Percentiles rank a stretch among this genome's conserved stretches.
phyloP scores from a whole-genome alignment of 2,113 vertebrate genomes.

The Verasper variegatus region DNA sequence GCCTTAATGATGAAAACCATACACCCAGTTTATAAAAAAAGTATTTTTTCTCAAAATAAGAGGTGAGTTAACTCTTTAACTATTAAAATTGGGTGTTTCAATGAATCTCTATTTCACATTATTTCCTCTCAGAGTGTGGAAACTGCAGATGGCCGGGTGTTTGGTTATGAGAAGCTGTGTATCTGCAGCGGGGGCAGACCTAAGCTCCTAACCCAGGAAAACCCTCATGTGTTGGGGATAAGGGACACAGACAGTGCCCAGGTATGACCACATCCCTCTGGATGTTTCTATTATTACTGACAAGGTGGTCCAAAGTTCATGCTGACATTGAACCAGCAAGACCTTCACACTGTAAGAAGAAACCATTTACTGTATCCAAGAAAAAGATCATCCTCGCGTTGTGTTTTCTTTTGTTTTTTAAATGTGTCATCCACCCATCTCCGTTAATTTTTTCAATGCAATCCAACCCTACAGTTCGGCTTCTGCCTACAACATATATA shows the following conservation, averaged over 20 bases:
- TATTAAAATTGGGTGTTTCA: not conserved
- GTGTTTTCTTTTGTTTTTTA: no score
- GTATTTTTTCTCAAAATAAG: not conserved
- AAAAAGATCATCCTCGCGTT: no score
- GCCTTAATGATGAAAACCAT: not conserved
- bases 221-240: constrained; percentile 91
- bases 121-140: constrained; percentile 83
- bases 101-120: not conserved
- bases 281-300: not conserved
- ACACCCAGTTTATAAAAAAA: not conserved
- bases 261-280: constrained; percentile 74
- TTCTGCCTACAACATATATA: no score
- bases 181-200: constrained; percentile 92
- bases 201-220: constrained; percentile 87
- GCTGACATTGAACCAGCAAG: not conserved
- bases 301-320: not conserved
- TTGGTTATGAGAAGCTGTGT: constrained; percentile 90
- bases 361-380: no score
- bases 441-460: no score
- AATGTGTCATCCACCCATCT: no score
- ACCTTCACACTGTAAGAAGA: no score
- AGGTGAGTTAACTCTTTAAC: not conserved
- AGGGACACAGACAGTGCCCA: constrained; percentile 96
- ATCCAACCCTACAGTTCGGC: no score
- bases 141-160: constrained; percentile 85